Evolutionary conservation across 2,113 vertebrate genomes (phyloP).

Genomic region (Onychostruthus taczanowskii): DNA sequence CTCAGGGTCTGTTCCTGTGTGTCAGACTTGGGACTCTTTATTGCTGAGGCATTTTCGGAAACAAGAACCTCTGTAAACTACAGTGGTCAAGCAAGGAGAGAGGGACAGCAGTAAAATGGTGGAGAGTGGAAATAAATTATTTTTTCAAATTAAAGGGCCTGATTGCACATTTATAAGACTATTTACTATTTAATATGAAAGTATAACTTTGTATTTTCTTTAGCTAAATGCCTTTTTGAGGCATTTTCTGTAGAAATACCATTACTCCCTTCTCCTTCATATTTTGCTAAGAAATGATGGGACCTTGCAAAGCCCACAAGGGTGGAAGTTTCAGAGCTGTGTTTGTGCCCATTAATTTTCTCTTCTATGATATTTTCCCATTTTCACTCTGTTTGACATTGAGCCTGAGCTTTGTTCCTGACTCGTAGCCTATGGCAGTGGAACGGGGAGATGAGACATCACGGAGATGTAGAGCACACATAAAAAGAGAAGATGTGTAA

Average conservation of each 20-base stretch:
- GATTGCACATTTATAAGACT: neutral
- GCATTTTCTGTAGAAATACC: neutral
- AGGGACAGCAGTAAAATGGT: neutral
- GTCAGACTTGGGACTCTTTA: neutral
- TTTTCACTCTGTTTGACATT: slow-evolving; percentile 62
- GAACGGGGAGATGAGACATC: slow-evolving; percentile 60
- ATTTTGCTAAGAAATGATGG: neutral
- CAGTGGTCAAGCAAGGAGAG: rapidly evolving
- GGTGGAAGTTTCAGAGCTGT: slow-evolving; percentile 19
- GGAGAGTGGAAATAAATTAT: neutral
- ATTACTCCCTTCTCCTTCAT: neutral
- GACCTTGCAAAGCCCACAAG: slow-evolving; percentile 33
- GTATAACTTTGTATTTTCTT: neutral
- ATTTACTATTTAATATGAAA: neutral
- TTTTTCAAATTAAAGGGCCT: neutral
- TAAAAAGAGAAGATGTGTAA: slow-evolving; percentile 70
- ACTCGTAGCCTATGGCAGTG: slow-evolving; percentile 74
- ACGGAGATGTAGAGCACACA: slow-evolving; percentile 49
- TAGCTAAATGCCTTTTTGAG: neutral
- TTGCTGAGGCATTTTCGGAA: neutral
- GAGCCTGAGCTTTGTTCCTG: slow-evolving; percentile 54
- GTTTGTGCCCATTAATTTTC: slow-evolving; percentile 59
- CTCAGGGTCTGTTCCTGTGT: neutral
- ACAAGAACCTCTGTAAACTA: neutral
- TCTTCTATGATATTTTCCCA: slow-evolving; percentile 46